phyloP scores from a whole-genome alignment of 2,888 invertebrate genomes.

The Litoditis marina region DNA sequence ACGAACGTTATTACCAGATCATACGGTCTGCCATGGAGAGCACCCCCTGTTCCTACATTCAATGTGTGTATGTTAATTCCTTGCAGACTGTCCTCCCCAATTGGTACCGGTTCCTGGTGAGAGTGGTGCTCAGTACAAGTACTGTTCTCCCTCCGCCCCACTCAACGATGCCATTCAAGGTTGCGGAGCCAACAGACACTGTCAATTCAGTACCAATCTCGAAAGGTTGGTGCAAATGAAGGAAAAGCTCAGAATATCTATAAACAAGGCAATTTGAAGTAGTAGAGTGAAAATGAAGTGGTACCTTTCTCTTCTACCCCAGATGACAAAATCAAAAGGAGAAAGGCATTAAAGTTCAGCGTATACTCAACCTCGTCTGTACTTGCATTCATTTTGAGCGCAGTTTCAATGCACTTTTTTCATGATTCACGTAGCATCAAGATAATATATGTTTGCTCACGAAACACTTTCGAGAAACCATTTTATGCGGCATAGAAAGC shows the following conservation, averaged over 20 bases:
- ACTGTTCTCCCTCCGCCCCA: constrained; percentile 58
- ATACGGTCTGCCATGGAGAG: background rate
- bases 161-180: constrained; percentile 59
- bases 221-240: constrained; percentile 23
- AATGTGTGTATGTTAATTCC: background rate
- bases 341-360: no score
- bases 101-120: constrained; percentile 60
- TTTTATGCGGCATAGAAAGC: no score
- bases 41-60: background rate
- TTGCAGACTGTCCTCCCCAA: constrained; percentile 59
- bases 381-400: no score
- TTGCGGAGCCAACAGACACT: constrained; percentile 59
- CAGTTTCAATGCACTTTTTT: no score
- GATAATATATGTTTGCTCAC: no score
- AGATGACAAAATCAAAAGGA: no score
- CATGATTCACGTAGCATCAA: no score
- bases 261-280: no score
- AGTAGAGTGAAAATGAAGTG: no score
- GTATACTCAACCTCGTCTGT: no score
- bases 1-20: background rate
- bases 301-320: no score
- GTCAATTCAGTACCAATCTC: constrained; percentile 58
- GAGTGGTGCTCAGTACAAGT: constrained; percentile 57
- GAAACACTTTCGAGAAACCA: no score
- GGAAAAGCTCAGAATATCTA: background rate